Evolutionary conservation across 2,888 invertebrate genomes (phyloP).

Genomic region (Cerceris ruficornis): DNA sequence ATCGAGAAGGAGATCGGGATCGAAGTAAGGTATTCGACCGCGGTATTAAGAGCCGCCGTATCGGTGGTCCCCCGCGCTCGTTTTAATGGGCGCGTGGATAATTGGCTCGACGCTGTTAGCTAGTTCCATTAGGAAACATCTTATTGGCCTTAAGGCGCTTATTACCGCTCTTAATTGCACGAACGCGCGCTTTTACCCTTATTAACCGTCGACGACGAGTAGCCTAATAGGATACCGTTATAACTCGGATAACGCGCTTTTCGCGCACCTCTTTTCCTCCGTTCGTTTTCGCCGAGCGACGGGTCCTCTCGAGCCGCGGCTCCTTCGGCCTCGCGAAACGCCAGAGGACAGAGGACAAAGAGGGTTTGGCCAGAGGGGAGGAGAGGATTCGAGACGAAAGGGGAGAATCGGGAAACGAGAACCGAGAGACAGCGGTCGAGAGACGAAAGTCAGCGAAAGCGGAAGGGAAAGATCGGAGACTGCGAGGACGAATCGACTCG

Average conservation of each 20-base stretch:
- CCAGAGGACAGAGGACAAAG: background rate
- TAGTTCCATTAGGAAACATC: slow-evolving; percentile 79
- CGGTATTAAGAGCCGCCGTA: slow-evolving; percentile 40
- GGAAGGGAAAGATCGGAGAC: slow-evolving; percentile 17
- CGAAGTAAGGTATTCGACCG: slow-evolving; percentile 31
- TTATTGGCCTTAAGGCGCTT: slow-evolving; percentile 80
- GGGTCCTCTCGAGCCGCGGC: background rate
- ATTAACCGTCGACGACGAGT: slow-evolving; percentile 75
- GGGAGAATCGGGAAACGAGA: background rate
- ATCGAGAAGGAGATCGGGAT: slow-evolving; percentile 40
- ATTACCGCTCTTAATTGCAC: slow-evolving; percentile 78
- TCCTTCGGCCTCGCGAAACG: no score
- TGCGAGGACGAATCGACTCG: slow-evolving; percentile 46
- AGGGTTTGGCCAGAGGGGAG: background rate
- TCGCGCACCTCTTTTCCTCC: slow-evolving; percentile 55
- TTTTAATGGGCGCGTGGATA: slow-evolving; percentile 72
- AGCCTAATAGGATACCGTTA: slow-evolving; percentile 69
- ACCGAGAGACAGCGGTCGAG: slow-evolving; percentile 2
- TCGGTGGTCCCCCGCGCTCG: slow-evolving; percentile 51
- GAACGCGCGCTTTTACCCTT: slow-evolving; percentile 75
- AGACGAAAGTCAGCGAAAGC: slow-evolving; percentile 16
- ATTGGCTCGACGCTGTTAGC: slow-evolving; percentile 78
- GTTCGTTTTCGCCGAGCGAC: slow-evolving; percentile 15
- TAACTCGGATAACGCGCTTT: slow-evolving; percentile 67
- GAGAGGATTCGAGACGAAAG: background rate